Percentiles rank a stretch among this genome's conserved stretches.
These are phyloP conservation scores for Bombycilla garrulus DNA, from an alignment of 2,113 vertebrate genomes.

Conservation along the genomic window DNA sequence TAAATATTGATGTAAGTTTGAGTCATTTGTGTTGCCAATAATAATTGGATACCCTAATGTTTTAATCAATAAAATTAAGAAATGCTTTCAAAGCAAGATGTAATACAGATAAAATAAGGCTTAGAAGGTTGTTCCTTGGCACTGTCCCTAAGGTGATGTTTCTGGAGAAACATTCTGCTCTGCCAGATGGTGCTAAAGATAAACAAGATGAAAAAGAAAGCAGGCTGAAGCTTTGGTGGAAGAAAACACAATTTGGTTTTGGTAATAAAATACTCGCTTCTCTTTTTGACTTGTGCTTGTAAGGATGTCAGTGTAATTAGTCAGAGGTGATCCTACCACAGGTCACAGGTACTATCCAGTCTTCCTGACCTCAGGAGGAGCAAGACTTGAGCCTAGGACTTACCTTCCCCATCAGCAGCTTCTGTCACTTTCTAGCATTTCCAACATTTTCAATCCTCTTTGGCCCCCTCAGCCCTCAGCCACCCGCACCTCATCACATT, in stretches of 20 bases:
- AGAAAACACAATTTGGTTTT: neutral
- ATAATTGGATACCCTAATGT: neutral
- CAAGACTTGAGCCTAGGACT: neutral
- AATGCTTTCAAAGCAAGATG: neutral
- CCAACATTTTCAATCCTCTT: neutral
- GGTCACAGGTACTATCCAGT: neutral
- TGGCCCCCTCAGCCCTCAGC: neutral
- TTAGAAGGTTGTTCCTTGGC: neutral
- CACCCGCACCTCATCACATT: neutral
- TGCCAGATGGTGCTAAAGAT: neutral
- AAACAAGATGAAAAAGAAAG: neutral
- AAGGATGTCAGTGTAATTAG: neutral
- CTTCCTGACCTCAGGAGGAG: neutral
- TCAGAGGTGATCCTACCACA: neutral
- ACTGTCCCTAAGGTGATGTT: neutral
- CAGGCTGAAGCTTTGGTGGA: neutral
- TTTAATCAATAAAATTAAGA: slow-evolving; percentile 13
- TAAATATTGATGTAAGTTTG: neutral
- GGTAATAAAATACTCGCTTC: neutral
- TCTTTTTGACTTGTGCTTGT: neutral
- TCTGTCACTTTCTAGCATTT: neutral
- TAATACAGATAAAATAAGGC: neutral
- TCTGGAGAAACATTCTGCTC: neutral
- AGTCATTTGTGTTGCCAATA: neutral
- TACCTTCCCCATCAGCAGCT: neutral